These are phyloP conservation scores for Agrotis ipsilon DNA, from an alignment of 2,888 invertebrate genomes.

Conservation along the genomic window DNA sequence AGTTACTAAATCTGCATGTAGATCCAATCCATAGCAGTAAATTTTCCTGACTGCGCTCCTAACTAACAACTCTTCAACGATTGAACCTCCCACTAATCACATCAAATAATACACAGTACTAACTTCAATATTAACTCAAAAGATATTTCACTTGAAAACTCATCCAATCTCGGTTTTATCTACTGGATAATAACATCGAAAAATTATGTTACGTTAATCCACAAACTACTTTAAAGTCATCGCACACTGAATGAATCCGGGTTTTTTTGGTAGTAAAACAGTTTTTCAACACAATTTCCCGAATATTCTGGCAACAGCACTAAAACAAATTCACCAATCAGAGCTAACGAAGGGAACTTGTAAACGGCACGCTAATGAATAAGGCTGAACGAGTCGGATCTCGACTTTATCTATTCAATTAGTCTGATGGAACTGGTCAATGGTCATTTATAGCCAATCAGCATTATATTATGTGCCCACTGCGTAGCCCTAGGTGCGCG, in stretches of 20 bases:
- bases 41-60: slow-evolving; percentile 35
- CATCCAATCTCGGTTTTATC: not conserved
- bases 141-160: not conserved
- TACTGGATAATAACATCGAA: too few species aligned
- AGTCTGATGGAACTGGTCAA: slow-evolving; percentile 58
- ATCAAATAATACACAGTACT: slow-evolving; percentile 12
- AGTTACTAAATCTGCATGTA: slow-evolving; percentile 39
- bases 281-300: slow-evolving; percentile 7
- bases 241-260: not conserved
- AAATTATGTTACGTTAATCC: not conserved
- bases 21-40: slow-evolving; percentile 26
- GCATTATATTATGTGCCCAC: slow-evolving; percentile 51
- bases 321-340: slow-evolving; percentile 52
- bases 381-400: slow-evolving; percentile 43
- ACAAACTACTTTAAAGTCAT: not conserved
- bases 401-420: slow-evolving; percentile 62
- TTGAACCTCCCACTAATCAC: slow-evolving; percentile 41
- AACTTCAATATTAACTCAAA: slow-evolving; percentile 21
- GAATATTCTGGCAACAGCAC: slow-evolving; percentile 17
- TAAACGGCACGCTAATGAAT: slow-evolving; percentile 50
- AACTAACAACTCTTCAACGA: slow-evolving; percentile 47
- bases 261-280: not conserved
- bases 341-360: slow-evolving; percentile 43
- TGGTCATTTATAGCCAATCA: slow-evolving; percentile 52
- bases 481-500: slow-evolving; percentile 37